A percentile compares a stretch with the other conserved stretches of the same genome.
Evolutionary conservation across 2,113 vertebrate genomes (phyloP).

Genomic region (Elgaria multicarinata): DNA sequence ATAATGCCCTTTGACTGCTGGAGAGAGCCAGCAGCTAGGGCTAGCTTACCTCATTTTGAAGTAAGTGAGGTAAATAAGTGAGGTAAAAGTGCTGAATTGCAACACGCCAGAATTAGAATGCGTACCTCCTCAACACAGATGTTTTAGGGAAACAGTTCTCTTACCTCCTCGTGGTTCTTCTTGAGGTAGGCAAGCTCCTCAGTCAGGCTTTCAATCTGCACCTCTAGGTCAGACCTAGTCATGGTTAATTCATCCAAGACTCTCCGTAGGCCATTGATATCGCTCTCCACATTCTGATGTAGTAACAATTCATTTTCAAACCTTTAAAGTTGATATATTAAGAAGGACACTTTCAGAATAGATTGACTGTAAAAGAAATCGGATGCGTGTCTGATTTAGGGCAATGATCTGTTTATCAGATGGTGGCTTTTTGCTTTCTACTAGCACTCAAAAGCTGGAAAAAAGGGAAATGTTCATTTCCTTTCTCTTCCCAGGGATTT

Average conservation of each 20-base stretch:
- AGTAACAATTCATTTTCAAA: slow-evolving; percentile 75
- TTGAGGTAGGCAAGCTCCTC: slow-evolving; percentile 77
- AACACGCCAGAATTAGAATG: too few relatives aligned
- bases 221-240: slow-evolving; percentile 68
- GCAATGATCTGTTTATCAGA: background rate
- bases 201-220: slow-evolving; percentile 66
- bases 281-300: slow-evolving; percentile 43
- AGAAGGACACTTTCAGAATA: background rate
- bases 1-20: too few relatives aligned
- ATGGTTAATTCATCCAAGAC: slow-evolving; percentile 72
- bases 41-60: too few relatives aligned
- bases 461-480: background rate
- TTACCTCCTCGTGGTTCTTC: slow-evolving; percentile 78
- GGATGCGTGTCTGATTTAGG: background rate
- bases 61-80: too few relatives aligned
- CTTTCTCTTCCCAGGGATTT: background rate
- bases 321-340: slow-evolving; percentile 58
- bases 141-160: background rate
- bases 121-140: background rate
- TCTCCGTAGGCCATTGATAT: slow-evolving; percentile 58
- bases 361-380: background rate
- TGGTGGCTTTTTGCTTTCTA: background rate
- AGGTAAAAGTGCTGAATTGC: too few relatives aligned
- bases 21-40: too few relatives aligned
- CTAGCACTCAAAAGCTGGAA: background rate